phyloP scores from a whole-genome alignment of 2,888 invertebrate genomes.

The Drosophila stalkeri region DNA sequence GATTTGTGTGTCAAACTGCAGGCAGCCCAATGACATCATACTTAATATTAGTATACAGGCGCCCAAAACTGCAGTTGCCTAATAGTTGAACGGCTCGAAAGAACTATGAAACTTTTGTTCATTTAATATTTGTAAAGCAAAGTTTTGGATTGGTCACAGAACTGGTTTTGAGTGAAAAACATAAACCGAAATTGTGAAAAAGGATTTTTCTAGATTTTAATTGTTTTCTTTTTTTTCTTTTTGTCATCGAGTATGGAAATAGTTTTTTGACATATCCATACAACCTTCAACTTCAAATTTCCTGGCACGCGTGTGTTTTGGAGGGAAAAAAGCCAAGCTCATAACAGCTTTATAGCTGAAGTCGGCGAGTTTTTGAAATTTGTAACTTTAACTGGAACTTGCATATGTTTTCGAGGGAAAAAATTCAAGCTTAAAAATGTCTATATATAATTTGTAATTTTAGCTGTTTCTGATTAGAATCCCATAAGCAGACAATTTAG shows the following conservation, averaged over 20 bases:
- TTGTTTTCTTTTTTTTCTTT: no score
- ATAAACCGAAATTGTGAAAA: not conserved
- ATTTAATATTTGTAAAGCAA: not conserved
- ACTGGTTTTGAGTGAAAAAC: not conserved
- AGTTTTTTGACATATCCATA: no score
- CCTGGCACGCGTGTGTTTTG: not conserved
- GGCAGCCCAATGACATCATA: conserved; percentile 59
- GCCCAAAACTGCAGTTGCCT: conserved; percentile 16
- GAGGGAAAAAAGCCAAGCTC: not conserved
- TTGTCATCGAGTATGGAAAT: no score
- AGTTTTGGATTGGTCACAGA: not conserved
- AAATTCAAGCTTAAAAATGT: not conserved
- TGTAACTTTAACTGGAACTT: no score
- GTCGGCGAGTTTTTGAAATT: no score
- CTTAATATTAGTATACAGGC: conserved; percentile 27
- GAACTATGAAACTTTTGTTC: not conserved
- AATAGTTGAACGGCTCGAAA: not conserved
- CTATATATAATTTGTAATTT: not conserved
- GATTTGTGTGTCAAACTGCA: conserved; percentile 46
- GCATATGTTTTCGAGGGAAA: not conserved
- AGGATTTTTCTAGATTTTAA: not conserved
- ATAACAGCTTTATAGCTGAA: not conserved
- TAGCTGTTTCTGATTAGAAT: not conserved
- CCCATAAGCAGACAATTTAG: no score
- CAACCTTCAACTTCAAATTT: no score